Evolutionary conservation across 2,113 vertebrate species (phyloP), one percentile per base, ranked within the genome.

Genomic region (Passer montanus): DNA sequence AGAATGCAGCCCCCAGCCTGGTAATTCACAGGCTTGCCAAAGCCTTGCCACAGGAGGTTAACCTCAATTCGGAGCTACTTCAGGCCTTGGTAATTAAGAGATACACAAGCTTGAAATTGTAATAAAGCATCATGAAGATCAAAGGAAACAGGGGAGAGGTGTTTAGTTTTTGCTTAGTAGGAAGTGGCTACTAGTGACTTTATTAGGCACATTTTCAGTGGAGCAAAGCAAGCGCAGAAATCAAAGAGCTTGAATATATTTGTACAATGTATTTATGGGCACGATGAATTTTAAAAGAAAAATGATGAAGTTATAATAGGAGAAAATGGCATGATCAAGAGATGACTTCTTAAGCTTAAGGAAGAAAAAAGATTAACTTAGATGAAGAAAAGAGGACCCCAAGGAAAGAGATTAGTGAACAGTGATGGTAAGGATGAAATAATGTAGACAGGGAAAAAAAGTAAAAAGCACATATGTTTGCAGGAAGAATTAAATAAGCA

Each of bases 321-420:
- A 74, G 59, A 94, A 94, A 96, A 86, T 9, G 11, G 33, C 30
- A 79, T 2, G 8, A 93, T 76, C 84, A 82, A 89, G 69, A 91
- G 60, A 70, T 35, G 11, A 58, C 88, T 87, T 85, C 74, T 33
- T 67, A 46, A 86, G 43, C n/a, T 81, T 73, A 87, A 95, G 52
- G 46, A 91, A 91, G 68, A 89, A 62, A 52, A 75, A 97, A 89
- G 78, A 84, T 77, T 43, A 91, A 87, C 30, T 93, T 69, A 21
- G 7, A 76, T 26, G 53, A 80, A 24, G 55, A 59, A 75, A 92
- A 93, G 33, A 94, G 10, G 50, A 79, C 69, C 31, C 53, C 0
- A 11, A 93, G 59, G 75, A 91, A 94, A 79, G 76, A 87, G 43
- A 50, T 82, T 47, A 81, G n/a, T 62, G 67, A 94, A 90, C 24